phyloP scores from a whole-genome alignment of 2,888 invertebrate species.

The Prenolepis imparis region DNA sequence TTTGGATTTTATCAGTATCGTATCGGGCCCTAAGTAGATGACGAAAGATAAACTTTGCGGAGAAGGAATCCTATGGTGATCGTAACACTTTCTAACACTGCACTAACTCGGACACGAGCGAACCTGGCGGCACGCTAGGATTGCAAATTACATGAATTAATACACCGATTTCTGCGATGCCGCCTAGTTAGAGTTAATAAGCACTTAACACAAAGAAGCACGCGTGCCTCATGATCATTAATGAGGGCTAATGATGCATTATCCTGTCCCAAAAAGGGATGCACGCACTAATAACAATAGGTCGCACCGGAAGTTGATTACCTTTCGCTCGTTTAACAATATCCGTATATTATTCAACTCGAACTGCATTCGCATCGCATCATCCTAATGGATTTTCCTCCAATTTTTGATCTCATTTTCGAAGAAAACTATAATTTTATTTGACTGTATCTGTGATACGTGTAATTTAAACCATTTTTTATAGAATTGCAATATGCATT shows the following conservation, averaged over 20 bases:
- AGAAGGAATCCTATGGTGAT: slow-evolving; percentile 49
- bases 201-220: slow-evolving; percentile 66
- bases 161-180: slow-evolving; percentile 66
- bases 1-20: background rate
- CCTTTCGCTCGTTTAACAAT: slow-evolving; percentile 32
- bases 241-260: slow-evolving; percentile 66
- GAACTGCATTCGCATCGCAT: slow-evolving; percentile 19
- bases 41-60: slow-evolving; percentile 19
- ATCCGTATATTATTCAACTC: slow-evolving; percentile 26
- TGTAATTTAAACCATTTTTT: background rate
- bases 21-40: background rate
- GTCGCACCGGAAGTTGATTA: slow-evolving; percentile 37
- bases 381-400: background rate
- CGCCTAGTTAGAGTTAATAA: slow-evolving; percentile 66
- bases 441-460: background rate
- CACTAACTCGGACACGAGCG: slow-evolving; percentile 47
- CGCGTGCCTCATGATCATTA: slow-evolving; percentile 64
- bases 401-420: background rate
- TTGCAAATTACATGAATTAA: slow-evolving; percentile 74
- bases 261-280: slow-evolving; percentile 53
- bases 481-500: background rate
- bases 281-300: slow-evolving; percentile 46
- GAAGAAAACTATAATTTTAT: background rate
- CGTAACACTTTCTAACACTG: slow-evolving; percentile 59
- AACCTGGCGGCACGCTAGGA: slow-evolving; percentile 59